A percentile compares a stretch with the other conserved stretches of the same genome.
phyloP scores from a whole-genome alignment of 1,140 invertebrate genomes.

The Pristionchus pacificus region DNA sequence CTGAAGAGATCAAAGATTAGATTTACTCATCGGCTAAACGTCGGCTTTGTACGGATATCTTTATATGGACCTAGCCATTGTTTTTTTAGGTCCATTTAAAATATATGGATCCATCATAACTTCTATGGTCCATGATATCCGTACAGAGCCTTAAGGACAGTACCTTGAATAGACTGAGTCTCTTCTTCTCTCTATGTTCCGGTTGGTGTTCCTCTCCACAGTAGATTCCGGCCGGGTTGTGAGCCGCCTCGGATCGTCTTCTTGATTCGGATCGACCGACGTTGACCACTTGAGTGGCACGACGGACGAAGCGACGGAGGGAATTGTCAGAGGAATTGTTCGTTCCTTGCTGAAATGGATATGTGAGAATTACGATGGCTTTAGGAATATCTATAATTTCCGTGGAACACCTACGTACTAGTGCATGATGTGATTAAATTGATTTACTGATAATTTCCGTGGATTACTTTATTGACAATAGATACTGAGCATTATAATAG shows the following conservation, averaged over 20 bases:
- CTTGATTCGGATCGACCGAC: not conserved
- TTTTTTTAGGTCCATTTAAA: too few relatives aligned
- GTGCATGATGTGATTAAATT: too few relatives aligned
- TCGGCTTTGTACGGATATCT: too few relatives aligned
- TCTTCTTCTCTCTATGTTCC: slow-evolving; percentile 16
- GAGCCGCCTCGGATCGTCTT: slow-evolving; percentile 6
- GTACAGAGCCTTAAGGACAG: too few relatives aligned
- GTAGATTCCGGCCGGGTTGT: slow-evolving; percentile 20
- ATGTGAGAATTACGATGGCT: not conserved
- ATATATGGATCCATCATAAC: not conserved
- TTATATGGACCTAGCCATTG: too few relatives aligned
- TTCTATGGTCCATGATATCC: too few relatives aligned
- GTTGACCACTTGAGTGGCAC: not conserved
- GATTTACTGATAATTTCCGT: too few relatives aligned
- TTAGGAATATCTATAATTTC: too few relatives aligned
- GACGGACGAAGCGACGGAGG: not conserved
- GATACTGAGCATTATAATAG: too few relatives aligned
- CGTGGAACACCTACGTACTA: not conserved
- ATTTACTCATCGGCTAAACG: too few relatives aligned
- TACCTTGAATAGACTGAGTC: slow-evolving; percentile 16
- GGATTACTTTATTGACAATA: too few relatives aligned
- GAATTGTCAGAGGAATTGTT: not conserved
- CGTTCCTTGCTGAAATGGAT: not conserved
- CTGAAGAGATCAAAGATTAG: too few relatives aligned
- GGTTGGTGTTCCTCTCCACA: slow-evolving; percentile 13